Percentiles rank a stretch among this genome's conserved stretches.
Evolutionary conservation across 2,797 vertebrate genomes (phyloP).

Genomic region (Chaunax sp.): DNA sequence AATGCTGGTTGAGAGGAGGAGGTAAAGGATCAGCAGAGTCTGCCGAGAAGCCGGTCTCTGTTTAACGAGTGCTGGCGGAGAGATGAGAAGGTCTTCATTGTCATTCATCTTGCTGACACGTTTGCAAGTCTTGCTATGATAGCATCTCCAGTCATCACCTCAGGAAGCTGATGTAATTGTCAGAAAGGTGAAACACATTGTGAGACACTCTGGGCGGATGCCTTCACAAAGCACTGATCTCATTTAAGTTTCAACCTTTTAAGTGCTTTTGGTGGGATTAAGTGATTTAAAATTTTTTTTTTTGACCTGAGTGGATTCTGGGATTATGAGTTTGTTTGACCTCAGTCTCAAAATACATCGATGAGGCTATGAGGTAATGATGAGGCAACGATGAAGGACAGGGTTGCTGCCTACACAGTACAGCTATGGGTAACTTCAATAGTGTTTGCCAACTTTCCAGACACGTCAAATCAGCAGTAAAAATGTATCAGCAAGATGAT

Average conservation of each 20-base stretch:
- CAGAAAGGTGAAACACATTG: conserved; percentile 54
- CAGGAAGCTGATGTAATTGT: conserved; percentile 61
- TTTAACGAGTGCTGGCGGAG: conserved; percentile 37
- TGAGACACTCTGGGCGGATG: conserved; percentile 34
- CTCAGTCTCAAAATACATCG: conserved; percentile 14
- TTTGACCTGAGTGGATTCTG: conserved; percentile 37
- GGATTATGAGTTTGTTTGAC: conserved; percentile 49
- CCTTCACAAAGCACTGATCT: conserved; percentile 53
- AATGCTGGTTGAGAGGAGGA: conserved; percentile 9
- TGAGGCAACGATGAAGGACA: conserved; percentile 29
- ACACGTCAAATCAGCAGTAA: background rate
- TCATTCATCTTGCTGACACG: conserved; percentile 39
- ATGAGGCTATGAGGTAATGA: conserved; percentile 25
- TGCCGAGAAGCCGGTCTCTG: conserved; percentile 17
- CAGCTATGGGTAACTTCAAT: background rate
- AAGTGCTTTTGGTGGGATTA: conserved; percentile 44
- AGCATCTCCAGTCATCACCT: conserved; percentile 28
- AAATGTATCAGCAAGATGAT: background rate
- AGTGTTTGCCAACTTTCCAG: background rate
- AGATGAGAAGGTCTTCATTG: conserved; percentile 41
- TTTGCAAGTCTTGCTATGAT: background rate
- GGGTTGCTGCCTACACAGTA: conserved; percentile 3
- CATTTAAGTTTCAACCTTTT: conserved; percentile 54
- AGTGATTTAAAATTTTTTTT: conserved; percentile 29
- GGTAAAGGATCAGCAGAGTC: conserved; percentile 44